Evolutionary conservation across 2,888 invertebrate genomes (phyloP).

Genomic region (Chouioia cunea): DNA sequence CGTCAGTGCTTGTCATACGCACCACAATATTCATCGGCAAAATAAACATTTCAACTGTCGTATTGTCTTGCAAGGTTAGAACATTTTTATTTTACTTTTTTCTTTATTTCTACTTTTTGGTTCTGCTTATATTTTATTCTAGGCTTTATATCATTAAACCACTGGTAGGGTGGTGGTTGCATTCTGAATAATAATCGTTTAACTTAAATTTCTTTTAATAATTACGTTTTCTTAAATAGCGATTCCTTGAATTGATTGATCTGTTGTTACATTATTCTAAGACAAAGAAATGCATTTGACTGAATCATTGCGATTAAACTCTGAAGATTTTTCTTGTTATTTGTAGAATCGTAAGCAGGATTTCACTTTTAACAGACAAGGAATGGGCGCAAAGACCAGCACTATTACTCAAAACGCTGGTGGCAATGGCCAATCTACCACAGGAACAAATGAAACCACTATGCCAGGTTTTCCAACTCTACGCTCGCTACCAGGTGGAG

Average conservation of each 20-base stretch:
- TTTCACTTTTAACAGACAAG: conserved; percentile 38
- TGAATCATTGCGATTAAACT: background rate
- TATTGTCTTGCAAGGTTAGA: conserved; percentile 39
- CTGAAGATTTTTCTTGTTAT: background rate
- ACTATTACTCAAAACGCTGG: conserved; percentile 72
- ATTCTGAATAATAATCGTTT: background rate
- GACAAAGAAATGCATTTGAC: background rate
- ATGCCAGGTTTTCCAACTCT: conserved; percentile 78
- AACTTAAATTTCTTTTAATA: background rate
- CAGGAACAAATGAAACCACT: conserved; percentile 74
- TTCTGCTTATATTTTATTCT: background rate
- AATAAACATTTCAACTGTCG: conserved; percentile 35
- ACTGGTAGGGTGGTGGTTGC: background rate
- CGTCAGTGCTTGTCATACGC: conserved; percentile 16
- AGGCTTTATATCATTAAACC: background rate
- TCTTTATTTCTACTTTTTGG: background rate
- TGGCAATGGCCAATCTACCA: conserved; percentile 80
- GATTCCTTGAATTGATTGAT: background rate
- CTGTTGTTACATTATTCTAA: conserved; percentile 9
- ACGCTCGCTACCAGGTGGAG: conserved; percentile 77
- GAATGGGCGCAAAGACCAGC: conserved; percentile 88
- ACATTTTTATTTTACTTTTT: conserved; percentile 8
- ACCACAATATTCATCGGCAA: conserved; percentile 9
- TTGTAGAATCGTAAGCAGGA: conserved; percentile 14
- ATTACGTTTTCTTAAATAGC: background rate